phyloP scores from a whole-genome alignment of 2,113 vertebrate species.

The Pomatostomus ruficeps region DNA sequence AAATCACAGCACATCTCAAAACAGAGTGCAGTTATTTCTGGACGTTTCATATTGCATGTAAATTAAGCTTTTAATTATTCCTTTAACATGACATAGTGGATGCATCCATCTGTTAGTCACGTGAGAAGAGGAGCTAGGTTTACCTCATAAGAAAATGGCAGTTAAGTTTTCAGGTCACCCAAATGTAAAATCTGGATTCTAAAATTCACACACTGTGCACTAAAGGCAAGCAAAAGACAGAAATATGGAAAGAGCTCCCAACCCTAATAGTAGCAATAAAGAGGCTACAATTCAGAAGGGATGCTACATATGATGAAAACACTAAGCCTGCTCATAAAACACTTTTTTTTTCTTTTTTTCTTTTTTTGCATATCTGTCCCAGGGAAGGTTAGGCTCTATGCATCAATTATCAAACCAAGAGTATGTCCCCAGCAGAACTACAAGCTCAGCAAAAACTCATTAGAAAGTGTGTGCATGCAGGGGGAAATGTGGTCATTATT shows the following conservation, averaged over 20 bases:
- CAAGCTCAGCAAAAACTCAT: constrained; percentile 22
- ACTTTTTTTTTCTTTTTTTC: not conserved
- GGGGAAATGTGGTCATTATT: not conserved
- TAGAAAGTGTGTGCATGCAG: not conserved
- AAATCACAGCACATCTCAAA: constrained; percentile 40
- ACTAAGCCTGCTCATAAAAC: not conserved
- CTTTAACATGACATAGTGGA: constrained; percentile 14
- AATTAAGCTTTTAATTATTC: constrained; percentile 61
- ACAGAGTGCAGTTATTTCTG: not conserved
- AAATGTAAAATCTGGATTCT: not conserved
- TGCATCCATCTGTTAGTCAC: not conserved
- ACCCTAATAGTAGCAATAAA: not conserved
- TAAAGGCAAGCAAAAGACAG: not conserved
- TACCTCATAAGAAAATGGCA: not conserved
- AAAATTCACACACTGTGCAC: not conserved
- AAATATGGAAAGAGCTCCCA: not conserved
- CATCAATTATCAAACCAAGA: constrained; percentile 12
- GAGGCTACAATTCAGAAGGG: not conserved
- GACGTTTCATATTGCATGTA: constrained; percentile 6
- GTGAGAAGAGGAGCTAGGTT: not conserved
- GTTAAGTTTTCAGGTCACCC: not conserved
- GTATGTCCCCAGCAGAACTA: not conserved
- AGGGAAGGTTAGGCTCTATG: not conserved
- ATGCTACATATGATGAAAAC: not conserved
- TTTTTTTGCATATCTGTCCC: not conserved